These are phyloP conservation scores for Acleris emargana DNA, from an alignment of 2,888 invertebrate genomes.

Conservation along the genomic window DNA sequence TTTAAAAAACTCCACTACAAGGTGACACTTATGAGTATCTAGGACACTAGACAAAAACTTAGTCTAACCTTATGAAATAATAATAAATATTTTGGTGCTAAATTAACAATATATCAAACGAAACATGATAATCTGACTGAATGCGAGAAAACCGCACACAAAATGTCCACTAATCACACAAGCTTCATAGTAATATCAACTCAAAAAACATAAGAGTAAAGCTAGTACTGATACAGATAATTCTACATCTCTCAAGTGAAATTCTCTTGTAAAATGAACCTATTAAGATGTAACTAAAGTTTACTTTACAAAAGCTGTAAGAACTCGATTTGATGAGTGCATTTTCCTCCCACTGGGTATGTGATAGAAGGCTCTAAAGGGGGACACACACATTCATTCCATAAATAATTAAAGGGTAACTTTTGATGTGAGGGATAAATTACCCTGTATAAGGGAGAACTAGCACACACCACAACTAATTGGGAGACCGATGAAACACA, in stretches of 20 bases:
- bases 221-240: slow-evolving; percentile 27
- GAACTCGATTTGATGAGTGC: slow-evolving; percentile 6
- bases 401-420: slow-evolving; percentile 73
- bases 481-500: slow-evolving; percentile 43
- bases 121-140: slow-evolving; percentile 61
- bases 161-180: slow-evolving; percentile 78
- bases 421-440: slow-evolving; percentile 61
- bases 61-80: slow-evolving; percentile 73
- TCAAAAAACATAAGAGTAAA: slow-evolving; percentile 33
- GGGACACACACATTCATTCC: slow-evolving; percentile 75
- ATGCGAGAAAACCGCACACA: slow-evolving; percentile 68
- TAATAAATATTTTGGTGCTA: slow-evolving; percentile 78
- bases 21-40: slow-evolving; percentile 78
- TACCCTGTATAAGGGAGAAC: slow-evolving; percentile 64
- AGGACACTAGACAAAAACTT: slow-evolving; percentile 80
- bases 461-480: slow-evolving; percentile 71
- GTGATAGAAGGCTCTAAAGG: slow-evolving; percentile 15
- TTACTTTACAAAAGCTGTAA: slow-evolving; percentile 30
- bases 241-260: slow-evolving; percentile 29
- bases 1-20: slow-evolving; percentile 73
- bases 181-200: slow-evolving; percentile 55
- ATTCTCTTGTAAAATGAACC: slow-evolving; percentile 32
- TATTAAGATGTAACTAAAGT: slow-evolving; percentile 14
- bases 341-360: slow-evolving; percentile 32
- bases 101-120: slow-evolving; percentile 61